Base-by-base conservation (phyloP, 2,113 vertebrate species). In the Grus americana region DNA sequence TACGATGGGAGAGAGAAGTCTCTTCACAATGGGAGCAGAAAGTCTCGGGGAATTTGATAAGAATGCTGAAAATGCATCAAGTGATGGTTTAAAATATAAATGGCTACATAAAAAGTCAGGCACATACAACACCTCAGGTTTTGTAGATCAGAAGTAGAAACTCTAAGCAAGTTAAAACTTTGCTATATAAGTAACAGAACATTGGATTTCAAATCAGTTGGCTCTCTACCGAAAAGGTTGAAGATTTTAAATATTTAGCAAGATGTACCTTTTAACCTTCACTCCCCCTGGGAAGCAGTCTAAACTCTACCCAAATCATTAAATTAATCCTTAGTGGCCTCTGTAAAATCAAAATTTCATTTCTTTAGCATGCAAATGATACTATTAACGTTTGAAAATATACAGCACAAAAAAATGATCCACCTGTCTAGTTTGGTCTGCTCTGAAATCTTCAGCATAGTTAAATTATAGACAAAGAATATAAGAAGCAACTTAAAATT, bases 201-300 rank as follows among this genome's bases (percentile, higher is more conserved):
- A 11, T 62, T 73, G 84, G 86, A 75, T 82, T 95, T 93, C 57
- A 92, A 93, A 95, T 96, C 82, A 92, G 81, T 68, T 89, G 67
- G 73, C 81, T 96, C 79, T 84, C 88, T 63, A 91, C 55, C 7
- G 80, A 88, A 96, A 96, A 97, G 85, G 80, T 92, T 97, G 97
- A 97, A 96, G 83, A 97, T 89, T 97, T 98, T 96, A 98, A 98
- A 98, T 97, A 98, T 98, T 98, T 98, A 98, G 89, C 61, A 97
- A 97, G 96, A 96, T 97, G 92, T 97, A 96, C 92, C 93, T 98
- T 98, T 98, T 98, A 98, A 98, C 97, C 95, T 98, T 98, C 80
- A 86, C 24, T 95, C 17, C 86, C 91, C 90, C 73, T 95, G 85
- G 55, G 95, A 98, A 96, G 52, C 91, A 97, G 95, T 87, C 87